These are phyloP conservation scores for Pollachius pollachius DNA, from an alignment of 2,113 vertebrate genomes.

Conservation along the genomic window DNA sequence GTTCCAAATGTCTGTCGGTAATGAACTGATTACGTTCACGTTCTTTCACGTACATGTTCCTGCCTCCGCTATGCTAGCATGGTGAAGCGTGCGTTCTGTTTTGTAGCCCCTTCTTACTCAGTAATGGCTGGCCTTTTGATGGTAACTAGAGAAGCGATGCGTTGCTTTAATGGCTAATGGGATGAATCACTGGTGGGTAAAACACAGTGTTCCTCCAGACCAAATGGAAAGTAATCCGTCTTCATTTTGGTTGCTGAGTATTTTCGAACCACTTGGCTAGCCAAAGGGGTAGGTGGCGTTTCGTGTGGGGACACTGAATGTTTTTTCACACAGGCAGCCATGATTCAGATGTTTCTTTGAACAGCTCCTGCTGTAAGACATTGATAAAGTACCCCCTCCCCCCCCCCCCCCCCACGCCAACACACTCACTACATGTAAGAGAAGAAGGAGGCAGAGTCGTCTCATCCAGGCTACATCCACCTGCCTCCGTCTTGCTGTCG, in stretches of 20 bases:
- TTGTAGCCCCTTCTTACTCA: not conserved
- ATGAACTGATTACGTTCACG: too few relatives aligned
- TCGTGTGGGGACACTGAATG: not conserved
- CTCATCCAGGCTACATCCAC: slow-evolving; percentile 55
- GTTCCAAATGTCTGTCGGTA: too few relatives aligned
- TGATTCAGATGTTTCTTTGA: not conserved
- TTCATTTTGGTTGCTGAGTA: not conserved
- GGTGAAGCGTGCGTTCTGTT: not conserved
- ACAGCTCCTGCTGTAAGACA: not conserved
- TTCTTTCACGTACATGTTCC: not conserved
- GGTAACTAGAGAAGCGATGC: not conserved
- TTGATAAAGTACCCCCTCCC: too few relatives aligned
- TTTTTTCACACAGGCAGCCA: not conserved
- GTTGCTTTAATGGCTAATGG: not conserved
- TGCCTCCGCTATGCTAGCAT: not conserved
- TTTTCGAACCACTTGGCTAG: too few relatives aligned
- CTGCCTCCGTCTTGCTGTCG: slow-evolving; percentile 40
- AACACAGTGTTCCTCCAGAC: not conserved
- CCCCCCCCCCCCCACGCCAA: too few relatives aligned
- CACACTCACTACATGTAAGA: not conserved
- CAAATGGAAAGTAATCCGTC: not conserved
- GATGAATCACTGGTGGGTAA: not conserved
- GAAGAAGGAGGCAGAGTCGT: slow-evolving; percentile 43
- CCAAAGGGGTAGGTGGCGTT: not conserved
- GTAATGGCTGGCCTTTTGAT: not conserved